These are phyloP conservation scores for Metalampra italica DNA, from an alignment of 2,888 invertebrate species.

Conservation along the genomic window DNA sequence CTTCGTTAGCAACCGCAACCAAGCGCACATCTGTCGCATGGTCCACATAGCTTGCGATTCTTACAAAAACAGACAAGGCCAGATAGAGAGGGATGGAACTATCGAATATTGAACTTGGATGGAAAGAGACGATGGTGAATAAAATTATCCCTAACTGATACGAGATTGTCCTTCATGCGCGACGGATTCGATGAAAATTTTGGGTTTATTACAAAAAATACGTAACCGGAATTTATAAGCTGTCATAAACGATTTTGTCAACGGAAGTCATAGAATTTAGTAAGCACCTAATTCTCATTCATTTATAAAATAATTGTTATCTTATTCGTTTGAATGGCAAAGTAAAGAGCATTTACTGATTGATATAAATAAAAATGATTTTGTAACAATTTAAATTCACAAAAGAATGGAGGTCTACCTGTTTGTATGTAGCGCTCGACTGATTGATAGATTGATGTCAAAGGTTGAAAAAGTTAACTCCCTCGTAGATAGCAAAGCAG, in stretches of 20 bases:
- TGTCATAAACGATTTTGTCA: conserved; percentile 32
- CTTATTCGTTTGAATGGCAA: too few relatives aligned
- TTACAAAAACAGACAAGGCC: conserved; percentile 66
- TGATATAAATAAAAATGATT: too few relatives aligned
- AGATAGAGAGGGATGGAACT: conserved; percentile 48
- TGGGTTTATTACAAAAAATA: conserved; percentile 30
- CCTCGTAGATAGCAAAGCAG: too few relatives aligned
- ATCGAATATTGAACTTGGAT: conserved; percentile 21
- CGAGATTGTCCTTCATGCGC: conserved; percentile 47
- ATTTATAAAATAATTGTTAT: too few relatives aligned
- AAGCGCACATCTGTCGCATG: conserved; percentile 76
- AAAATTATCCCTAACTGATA: conserved; percentile 46
- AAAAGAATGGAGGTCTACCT: too few relatives aligned
- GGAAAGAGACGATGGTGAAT: conserved; percentile 42
- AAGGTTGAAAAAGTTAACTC: too few relatives aligned
- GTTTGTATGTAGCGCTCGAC: too few relatives aligned
- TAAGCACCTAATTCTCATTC: background rate
- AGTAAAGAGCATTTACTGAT: too few relatives aligned
- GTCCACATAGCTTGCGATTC: conserved; percentile 66
- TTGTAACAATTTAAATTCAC: too few relatives aligned
- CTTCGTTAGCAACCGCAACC: conserved; percentile 71
- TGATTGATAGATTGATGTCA: too few relatives aligned
- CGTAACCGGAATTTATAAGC: conserved; percentile 35
- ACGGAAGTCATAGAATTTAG: conserved; percentile 9
- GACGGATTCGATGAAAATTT: conserved; percentile 44